These are phyloP conservation scores for Lithophane semibrunnea DNA, from an alignment of 2,888 invertebrate genomes.

Conservation along the genomic window DNA sequence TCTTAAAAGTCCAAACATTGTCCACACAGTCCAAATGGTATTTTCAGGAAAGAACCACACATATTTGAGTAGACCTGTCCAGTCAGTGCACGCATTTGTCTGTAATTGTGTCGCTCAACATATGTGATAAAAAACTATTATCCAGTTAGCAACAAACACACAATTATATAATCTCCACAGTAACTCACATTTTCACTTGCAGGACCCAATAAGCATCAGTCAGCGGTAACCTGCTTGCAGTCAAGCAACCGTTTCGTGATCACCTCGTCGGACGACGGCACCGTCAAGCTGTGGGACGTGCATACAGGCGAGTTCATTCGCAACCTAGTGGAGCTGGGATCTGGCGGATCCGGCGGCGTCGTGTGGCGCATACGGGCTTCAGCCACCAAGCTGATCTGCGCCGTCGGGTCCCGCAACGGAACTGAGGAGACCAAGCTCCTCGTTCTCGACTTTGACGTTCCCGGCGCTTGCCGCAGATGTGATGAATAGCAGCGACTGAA, in stretches of 20 bases:
- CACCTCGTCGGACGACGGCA: constrained; percentile 99
- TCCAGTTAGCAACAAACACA: not conserved
- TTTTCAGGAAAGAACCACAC: not conserved
- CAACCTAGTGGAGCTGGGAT: constrained; percentile 97
- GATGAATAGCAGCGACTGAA: constrained; percentile 88
- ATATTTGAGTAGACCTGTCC: not conserved
- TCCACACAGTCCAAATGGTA: no score
- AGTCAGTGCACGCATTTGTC: not conserved
- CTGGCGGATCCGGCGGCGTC: constrained; percentile 99
- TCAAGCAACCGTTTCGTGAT: constrained; percentile 99
- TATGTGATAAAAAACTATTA: not conserved
- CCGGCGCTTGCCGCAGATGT: constrained; percentile 92
- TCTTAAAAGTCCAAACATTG: not conserved
- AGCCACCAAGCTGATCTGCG: constrained; percentile 99
- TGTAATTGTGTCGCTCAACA: not conserved
- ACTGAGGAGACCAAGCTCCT: constrained; percentile 99
- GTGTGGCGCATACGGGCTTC: constrained; percentile 99
- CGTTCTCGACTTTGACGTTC: constrained; percentile 98
- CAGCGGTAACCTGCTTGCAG: constrained; percentile 99
- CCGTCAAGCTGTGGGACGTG: constrained; percentile 99
- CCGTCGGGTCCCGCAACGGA: constrained; percentile 99
- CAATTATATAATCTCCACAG: not conserved
- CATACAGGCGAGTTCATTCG: constrained; percentile 98
- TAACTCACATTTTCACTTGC: constrained; percentile 40
- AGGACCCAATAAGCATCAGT: constrained; percentile 99